Percentiles rank a stretch among this genome's conserved stretches.
These are phyloP conservation scores for Chaetodon trifasciatus DNA, from an alignment of 2,797 vertebrate genomes.

Conservation along the genomic window DNA sequence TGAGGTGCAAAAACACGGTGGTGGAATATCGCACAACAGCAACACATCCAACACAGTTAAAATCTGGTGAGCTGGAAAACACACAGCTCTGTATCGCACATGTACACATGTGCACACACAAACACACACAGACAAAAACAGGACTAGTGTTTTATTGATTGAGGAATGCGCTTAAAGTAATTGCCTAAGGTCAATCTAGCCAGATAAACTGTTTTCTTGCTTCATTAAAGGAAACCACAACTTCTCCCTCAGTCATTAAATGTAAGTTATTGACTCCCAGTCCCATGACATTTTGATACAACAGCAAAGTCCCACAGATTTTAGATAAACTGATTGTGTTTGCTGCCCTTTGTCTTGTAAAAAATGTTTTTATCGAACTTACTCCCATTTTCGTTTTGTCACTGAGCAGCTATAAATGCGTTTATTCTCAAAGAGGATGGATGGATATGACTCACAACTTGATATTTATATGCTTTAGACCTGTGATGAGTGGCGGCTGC, in stretches of 20 bases:
- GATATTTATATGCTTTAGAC: slow-evolving; percentile 22
- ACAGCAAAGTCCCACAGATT: slow-evolving; percentile 61
- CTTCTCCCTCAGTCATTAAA: slow-evolving; percentile 75
- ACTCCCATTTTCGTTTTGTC: slow-evolving; percentile 30
- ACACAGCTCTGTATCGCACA: slow-evolving; percentile 4
- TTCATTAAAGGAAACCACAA: slow-evolving; percentile 78
- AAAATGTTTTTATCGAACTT: slow-evolving; percentile 48
- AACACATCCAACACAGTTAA: background rate
- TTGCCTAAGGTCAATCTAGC: slow-evolving; percentile 78
- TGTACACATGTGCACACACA: background rate
- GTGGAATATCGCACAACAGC: background rate
- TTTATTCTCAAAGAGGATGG: slow-evolving; percentile 42
- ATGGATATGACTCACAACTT: slow-evolving; percentile 40
- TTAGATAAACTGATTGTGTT: slow-evolving; percentile 66
- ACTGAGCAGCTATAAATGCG: slow-evolving; percentile 27
- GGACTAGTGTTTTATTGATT: slow-evolving; percentile 75
- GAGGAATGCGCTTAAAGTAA: slow-evolving; percentile 77
- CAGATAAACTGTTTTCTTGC: slow-evolving; percentile 80
- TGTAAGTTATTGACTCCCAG: slow-evolving; percentile 73
- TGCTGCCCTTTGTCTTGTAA: slow-evolving; percentile 63
- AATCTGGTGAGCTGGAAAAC: slow-evolving; percentile 3
- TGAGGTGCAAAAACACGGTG: background rate
- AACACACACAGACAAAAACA: slow-evolving; percentile 29
- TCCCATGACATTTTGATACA: slow-evolving; percentile 78
- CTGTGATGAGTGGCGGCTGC: slow-evolving; percentile 11